phyloP scores from a whole-genome alignment of 2,888 invertebrate species.

The Chrysodeixis includens region DNA sequence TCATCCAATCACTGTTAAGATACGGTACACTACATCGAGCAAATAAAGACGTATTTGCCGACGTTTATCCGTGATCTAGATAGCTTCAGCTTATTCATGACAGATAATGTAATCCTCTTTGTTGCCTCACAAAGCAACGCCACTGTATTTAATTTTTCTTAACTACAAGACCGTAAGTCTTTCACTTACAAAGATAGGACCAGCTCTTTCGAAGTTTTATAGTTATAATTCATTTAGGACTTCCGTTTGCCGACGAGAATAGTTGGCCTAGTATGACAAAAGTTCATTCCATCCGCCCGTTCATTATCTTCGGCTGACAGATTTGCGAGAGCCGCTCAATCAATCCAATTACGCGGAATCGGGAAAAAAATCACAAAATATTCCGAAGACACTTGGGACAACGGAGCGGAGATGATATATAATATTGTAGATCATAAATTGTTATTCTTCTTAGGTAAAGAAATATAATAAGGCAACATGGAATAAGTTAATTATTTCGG shows the following conservation, averaged over 20 bases:
- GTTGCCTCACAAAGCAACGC: slow-evolving; percentile 12
- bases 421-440: slow-evolving; percentile 51
- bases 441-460: slow-evolving; percentile 24
- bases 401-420: slow-evolving; percentile 35
- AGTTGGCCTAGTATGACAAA: slow-evolving; percentile 60
- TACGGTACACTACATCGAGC: slow-evolving; percentile 49
- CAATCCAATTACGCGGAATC: slow-evolving; percentile 81
- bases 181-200: slow-evolving; percentile 32
- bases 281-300: slow-evolving; percentile 73
- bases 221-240: slow-evolving; percentile 37
- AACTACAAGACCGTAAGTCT: slow-evolving; percentile 23
- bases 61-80: slow-evolving; percentile 17
- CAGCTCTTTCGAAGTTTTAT: slow-evolving; percentile 48
- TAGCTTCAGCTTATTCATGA: slow-evolving; percentile 13
- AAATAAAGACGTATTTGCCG: slow-evolving; percentile 41
- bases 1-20: slow-evolving; percentile 77
- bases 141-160: slow-evolving; percentile 17
- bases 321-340: slow-evolving; percentile 79
- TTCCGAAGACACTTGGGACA: slow-evolving; percentile 45
- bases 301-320: slow-evolving; percentile 82
- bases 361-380: slow-evolving; percentile 74
- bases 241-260: slow-evolving; percentile 44
- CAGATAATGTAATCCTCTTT: slow-evolving; percentile 12
- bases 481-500: slow-evolving; percentile 31
- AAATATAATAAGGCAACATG: slow-evolving; percentile 16